phyloP scores from a whole-genome alignment of 2,797 vertebrate species.

The Sciurus carolinensis region DNA sequence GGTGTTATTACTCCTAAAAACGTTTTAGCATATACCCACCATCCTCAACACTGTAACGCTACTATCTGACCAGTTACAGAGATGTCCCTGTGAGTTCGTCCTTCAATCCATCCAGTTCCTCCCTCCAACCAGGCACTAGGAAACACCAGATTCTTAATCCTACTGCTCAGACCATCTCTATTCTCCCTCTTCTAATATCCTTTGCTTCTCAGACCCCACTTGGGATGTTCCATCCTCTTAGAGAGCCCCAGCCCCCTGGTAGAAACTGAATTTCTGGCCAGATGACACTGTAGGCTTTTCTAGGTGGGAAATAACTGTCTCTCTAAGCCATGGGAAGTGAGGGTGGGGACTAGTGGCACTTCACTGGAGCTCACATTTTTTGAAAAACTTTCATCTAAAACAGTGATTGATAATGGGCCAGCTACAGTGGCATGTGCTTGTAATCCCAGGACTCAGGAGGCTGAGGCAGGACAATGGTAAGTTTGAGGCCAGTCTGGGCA shows the following conservation, averaged over 20 bases:
- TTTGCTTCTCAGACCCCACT: not conserved
- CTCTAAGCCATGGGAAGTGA: not conserved
- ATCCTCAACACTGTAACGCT: not conserved
- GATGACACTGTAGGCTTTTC: not conserved
- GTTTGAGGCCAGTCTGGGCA: not conserved
- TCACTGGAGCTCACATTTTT: not conserved
- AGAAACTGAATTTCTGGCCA: not conserved
- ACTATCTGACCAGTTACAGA: not conserved
- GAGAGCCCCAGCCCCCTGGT: fast-evolving
- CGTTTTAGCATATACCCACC: not conserved
- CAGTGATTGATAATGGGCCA: not conserved
- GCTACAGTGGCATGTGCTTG: not conserved
- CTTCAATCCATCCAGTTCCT: not conserved
- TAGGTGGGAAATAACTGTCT: not conserved
- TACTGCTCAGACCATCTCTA: not conserved
- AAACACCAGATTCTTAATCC: not conserved
- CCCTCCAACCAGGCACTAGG: not conserved
- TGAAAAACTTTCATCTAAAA: not conserved
- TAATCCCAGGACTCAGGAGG: not conserved
- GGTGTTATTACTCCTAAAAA: not conserved
- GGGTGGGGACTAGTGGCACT: not conserved
- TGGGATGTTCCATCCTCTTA: not conserved
- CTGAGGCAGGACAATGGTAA: not conserved
- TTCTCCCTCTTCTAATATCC: not conserved
- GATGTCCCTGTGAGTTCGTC: not conserved